Conservation (phyloP, 2,888 invertebrate species). For the Drepanosiphum platanoidis region DNA sequence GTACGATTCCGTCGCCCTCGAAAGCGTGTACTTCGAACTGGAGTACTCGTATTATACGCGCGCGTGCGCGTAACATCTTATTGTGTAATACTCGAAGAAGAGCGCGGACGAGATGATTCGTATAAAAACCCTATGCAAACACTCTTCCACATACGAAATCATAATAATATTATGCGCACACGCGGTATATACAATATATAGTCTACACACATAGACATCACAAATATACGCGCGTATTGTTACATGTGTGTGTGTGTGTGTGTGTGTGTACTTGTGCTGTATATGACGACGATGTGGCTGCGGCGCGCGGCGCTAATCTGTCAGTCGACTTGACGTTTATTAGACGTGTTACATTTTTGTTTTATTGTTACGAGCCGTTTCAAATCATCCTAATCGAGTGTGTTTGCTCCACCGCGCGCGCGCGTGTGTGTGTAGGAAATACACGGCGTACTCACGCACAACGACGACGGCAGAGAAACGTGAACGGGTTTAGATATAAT, state of each 20-base stretch:
- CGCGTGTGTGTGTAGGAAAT: not conserved
- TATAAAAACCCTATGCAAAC: slow-evolving; percentile 52
- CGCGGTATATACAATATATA: not conserved
- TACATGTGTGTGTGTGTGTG: not conserved
- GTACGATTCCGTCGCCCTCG: not conserved
- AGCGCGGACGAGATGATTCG: slow-evolving; percentile 28
- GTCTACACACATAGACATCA: too few species aligned
- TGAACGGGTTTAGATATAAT: slow-evolving; percentile 54
- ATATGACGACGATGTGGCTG: not conserved
- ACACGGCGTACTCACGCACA: not conserved
- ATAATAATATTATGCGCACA: not conserved
- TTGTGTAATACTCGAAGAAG: too few species aligned
- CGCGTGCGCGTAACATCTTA: too few species aligned
- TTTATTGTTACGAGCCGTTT: slow-evolving; percentile 48
- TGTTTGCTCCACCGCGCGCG: not conserved
- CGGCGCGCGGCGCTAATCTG: slow-evolving; percentile 53
- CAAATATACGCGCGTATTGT: not conserved
- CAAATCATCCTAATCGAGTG: slow-evolving; percentile 50
- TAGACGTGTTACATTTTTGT: slow-evolving; percentile 57
- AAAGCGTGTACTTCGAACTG: not conserved
- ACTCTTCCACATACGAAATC: not conserved
- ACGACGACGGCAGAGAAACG: slow-evolving; percentile 16
- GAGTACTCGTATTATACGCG: not conserved
- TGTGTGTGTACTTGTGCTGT: not conserved
- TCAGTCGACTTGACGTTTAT: slow-evolving; percentile 54